Evolutionary conservation across 1,140 invertebrate species (phyloP).

Genomic region (Muscidifurax raptorellus): DNA sequence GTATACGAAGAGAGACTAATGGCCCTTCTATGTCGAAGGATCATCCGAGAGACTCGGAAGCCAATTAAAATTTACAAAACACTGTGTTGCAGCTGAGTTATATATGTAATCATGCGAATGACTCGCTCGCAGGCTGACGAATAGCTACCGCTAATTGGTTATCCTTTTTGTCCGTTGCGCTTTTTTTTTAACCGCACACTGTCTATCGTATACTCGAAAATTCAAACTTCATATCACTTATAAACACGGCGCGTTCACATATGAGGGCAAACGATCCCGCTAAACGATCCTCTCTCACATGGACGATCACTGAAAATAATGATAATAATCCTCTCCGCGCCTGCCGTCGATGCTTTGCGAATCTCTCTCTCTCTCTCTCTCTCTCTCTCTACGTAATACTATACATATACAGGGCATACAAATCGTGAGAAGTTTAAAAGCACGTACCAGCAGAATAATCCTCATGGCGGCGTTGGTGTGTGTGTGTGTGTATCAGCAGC

Average conservation of each 20-base stretch:
- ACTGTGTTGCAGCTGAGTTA: background rate
- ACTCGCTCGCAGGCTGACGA: background rate
- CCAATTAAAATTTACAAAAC: conserved; percentile 31
- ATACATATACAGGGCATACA: background rate
- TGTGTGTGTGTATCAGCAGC: conserved; percentile 7
- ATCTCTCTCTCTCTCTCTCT: background rate
- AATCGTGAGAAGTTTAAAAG: conserved; percentile 18
- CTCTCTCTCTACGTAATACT: background rate
- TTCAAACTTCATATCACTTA: too few relatives aligned
- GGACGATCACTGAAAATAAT: too few relatives aligned
- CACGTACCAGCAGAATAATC: conserved; percentile 73
- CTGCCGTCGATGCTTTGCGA: background rate
- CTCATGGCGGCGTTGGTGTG: conserved; percentile 72
- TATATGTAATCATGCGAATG: too few relatives aligned
- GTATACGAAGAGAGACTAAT: background rate
- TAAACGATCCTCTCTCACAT: too few relatives aligned
- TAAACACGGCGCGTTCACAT: too few relatives aligned
- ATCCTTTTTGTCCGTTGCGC: too few relatives aligned
- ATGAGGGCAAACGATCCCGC: too few relatives aligned
- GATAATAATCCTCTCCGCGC: background rate
- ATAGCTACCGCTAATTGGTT: too few relatives aligned
- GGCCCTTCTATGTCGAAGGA: conserved; percentile 22
- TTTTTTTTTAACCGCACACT: too few relatives aligned
- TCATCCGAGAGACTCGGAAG: conserved; percentile 6
- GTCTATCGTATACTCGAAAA: too few relatives aligned